Evolutionary conservation across 1,140 invertebrate genomes (phyloP), one percentile per base, ranked within the genome.

Genomic region (Formica exsecta): DNA sequence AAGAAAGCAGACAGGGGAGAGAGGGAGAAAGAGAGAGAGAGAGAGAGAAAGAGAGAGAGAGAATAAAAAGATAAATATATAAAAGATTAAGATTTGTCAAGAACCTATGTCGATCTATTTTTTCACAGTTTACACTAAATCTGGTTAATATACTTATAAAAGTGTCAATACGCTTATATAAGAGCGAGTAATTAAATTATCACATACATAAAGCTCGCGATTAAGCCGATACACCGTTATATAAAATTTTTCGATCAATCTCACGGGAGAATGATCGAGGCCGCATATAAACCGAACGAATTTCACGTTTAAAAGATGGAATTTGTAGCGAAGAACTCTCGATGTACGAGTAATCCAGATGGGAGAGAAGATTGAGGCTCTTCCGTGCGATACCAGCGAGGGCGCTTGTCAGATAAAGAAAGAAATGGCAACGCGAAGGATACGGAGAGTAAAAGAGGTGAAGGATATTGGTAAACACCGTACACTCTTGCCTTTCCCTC

Each of bases 401-500:
- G 64, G 77, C 62, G 84, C 65, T 44, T 51, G 48, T 51, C 54
- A 73, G 70, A 86, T 79, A 88, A 65, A 68, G 73, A 88, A 71
- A 89, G 73, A 88, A 81, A 86, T 11, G 75, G 79, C 13, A 57
- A 68, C 38, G 80, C 68, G 73, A 11, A 25, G 25, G 25, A 32
- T n/a, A 44, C 32, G 66, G 44, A 38, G 25, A 84, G 84, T 64
- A 71, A 86, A 71, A 87, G 89, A 87, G 76, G 89, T 84, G 73
- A 87, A 93, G 90, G 89, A 92, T 95, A 93, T 94, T 92, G 93
- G 93, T 93, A 93, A 94, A 95, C 91, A 94, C 90, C 86, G 89
- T 89, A 68, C 61, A 87, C 88, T 92, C 85, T 62, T 86, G 90
- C 88, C 68, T 86, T 86, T 93, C 87, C 86, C 79, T 92, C 87